phyloP scores from a whole-genome alignment of 2,797 vertebrate genomes.

The Xerus rutilus region DNA sequence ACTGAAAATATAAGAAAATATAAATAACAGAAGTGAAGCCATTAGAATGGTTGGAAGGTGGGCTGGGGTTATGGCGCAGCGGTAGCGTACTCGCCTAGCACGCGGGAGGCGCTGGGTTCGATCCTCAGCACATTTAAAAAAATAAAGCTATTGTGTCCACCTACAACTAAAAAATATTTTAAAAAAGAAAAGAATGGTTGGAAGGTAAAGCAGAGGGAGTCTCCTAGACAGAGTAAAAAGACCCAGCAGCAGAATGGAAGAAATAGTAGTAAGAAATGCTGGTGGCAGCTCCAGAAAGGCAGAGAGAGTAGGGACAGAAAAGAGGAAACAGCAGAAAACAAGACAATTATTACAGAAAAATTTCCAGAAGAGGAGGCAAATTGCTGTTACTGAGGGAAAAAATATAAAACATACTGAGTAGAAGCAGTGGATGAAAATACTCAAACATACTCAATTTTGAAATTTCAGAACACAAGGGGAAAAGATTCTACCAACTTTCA shows the following conservation, averaged over 20 bases:
- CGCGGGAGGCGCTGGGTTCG: no score
- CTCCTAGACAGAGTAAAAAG: background rate
- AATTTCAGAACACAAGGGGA: background rate
- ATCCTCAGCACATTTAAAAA: no score
- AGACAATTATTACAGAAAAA: background rate
- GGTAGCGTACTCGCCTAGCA: no score
- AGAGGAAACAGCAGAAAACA: background rate
- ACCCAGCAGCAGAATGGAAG: background rate
- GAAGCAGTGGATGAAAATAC: background rate
- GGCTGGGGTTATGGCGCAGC: no score
- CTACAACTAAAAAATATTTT: no score
- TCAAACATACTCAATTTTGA: background rate
- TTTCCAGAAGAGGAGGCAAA: constrained; percentile 3
- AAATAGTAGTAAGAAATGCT: background rate
- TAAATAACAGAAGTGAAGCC: background rate
- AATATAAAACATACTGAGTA: background rate
- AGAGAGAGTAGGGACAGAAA: background rate
- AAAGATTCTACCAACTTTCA: background rate
- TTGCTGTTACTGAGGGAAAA: background rate
- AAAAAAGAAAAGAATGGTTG: no score
- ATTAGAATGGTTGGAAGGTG: background rate
- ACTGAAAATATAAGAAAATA: background rate
- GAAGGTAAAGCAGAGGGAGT: background rate
- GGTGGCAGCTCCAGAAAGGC: background rate
- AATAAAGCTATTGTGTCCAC: no score